Evolutionary conservation across 2,797 vertebrate genomes (phyloP), one percentile per base, ranked within the genome.

Genomic region (Leuciscus waleckii): DNA sequence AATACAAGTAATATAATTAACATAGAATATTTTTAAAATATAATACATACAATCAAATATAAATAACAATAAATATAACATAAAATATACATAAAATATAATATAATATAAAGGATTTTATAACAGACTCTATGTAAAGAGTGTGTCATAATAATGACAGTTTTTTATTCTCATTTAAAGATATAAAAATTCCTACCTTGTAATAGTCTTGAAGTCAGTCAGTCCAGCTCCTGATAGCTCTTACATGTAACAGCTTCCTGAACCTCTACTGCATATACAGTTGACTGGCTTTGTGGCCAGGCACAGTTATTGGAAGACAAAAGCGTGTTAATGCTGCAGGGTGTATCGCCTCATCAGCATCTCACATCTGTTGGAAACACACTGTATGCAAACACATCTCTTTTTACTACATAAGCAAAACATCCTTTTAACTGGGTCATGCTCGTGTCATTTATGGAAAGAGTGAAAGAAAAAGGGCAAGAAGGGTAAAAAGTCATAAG

Each of bases 291-390:
- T 78, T 37, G 69, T 32, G 19, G 26, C 74, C 75, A 21, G 3
- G 2, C 37, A 13, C 37, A 13, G 49, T 61, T 78, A 70, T 84
- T 43, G 26, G 13, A 79, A 70, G n/a, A 69, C 51, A 84, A 78
- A 84, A 43, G 65, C 13, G 2, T 49, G 49, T 54, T 77, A 78
- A 77, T n/a, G 63, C 75, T 51, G 5, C 65, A 70, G 74, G 71
- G 71, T 21, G 65, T n/a, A 14, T 56, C 26, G n/a, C 11, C 58
- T 69, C 65, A 70, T 70, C 37, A 41, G 61, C 71, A 13, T 78
- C n/a, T 43, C 82, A 84, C 83, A 84, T 70, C 83, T 78, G 75
- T 69, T 70, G 63, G 26, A 58, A 58, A 76, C 71, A 75, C 65
- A 41, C 14, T 56, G 61, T 68, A 29, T 68, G 61, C 46, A 76